phyloP scores from a whole-genome alignment of 2,113 vertebrate species.

The Bujurquina vittata region DNA sequence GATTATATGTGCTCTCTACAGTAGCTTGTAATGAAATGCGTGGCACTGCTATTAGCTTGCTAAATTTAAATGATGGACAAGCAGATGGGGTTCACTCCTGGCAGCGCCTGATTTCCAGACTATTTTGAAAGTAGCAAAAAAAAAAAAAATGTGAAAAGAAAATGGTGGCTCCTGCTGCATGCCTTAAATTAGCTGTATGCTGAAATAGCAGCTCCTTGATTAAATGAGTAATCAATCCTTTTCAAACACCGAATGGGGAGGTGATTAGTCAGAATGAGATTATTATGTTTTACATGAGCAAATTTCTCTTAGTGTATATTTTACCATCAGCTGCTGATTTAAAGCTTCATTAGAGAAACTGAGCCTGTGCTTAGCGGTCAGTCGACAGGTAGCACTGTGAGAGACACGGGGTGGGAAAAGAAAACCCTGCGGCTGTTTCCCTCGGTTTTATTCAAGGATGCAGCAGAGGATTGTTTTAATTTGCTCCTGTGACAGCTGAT shows the following conservation, averaged over 20 bases:
- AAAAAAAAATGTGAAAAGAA: conserved; percentile 48
- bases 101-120: conserved; percentile 44
- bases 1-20: background rate
- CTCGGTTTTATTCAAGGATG: background rate
- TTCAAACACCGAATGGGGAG: conserved; percentile 66
- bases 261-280: conserved; percentile 75
- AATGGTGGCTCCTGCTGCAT: background rate
- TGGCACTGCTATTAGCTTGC: conserved; percentile 1
- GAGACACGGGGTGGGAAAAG: background rate
- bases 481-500: background rate
- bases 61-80: conserved; percentile 26
- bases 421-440: background rate
- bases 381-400: conserved; percentile 67
- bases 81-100: conserved; percentile 32
- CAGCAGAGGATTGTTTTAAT: conserved; percentile 6
- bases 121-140: conserved; percentile 48
- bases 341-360: conserved; percentile 77
- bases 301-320: conserved; percentile 84
- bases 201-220: conserved; percentile 49
- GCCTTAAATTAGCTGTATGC: conserved; percentile 52
- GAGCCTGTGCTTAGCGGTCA: conserved; percentile 80
- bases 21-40: conserved; percentile 29
- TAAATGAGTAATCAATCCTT: conserved; percentile 62
- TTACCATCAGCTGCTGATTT: conserved; percentile 84
- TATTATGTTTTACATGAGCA: conserved; percentile 82